Conservation (phyloP, 2,888 invertebrate species). For the Hirtodrosophila confusa region DNA sequence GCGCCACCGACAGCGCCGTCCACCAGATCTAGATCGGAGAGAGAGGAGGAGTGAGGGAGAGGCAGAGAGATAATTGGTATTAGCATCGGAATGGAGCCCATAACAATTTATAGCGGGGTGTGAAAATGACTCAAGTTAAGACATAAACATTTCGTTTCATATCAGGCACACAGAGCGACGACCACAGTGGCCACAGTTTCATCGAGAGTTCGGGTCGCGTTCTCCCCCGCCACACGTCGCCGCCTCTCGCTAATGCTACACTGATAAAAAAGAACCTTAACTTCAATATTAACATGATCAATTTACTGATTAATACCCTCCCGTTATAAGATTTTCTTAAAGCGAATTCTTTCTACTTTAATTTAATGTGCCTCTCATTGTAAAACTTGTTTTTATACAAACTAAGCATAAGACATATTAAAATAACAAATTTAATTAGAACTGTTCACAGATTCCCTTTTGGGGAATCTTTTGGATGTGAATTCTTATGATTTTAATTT, state of each 20-base stretch:
- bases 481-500: too few species aligned
- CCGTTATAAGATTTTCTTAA: too few species aligned
- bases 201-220: constrained; percentile 6
- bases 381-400: too few species aligned
- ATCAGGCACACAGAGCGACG: constrained; percentile 13
- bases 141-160: constrained; percentile 57
- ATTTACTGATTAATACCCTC: too few species aligned
- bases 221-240: constrained; percentile 3
- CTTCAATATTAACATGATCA: too few species aligned
- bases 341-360: too few species aligned
- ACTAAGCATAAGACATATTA: too few species aligned
- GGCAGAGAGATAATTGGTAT: constrained; percentile 41
- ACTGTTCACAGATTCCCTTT: too few species aligned
- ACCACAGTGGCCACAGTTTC: constrained; percentile 3
- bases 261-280: too few species aligned
- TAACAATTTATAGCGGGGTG: constrained; percentile 73
- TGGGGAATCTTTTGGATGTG: too few species aligned
- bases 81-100: constrained; percentile 42
- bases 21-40: constrained; percentile 89
- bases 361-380: too few species aligned
- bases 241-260: background rate
- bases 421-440: too few species aligned
- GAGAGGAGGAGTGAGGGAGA: constrained; percentile 1
- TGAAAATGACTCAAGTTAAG: constrained; percentile 73
- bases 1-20: constrained; percentile 94